Conservation (phyloP, 2,797 vertebrate genomes). For the Leptoclinus maculatus region DNA sequence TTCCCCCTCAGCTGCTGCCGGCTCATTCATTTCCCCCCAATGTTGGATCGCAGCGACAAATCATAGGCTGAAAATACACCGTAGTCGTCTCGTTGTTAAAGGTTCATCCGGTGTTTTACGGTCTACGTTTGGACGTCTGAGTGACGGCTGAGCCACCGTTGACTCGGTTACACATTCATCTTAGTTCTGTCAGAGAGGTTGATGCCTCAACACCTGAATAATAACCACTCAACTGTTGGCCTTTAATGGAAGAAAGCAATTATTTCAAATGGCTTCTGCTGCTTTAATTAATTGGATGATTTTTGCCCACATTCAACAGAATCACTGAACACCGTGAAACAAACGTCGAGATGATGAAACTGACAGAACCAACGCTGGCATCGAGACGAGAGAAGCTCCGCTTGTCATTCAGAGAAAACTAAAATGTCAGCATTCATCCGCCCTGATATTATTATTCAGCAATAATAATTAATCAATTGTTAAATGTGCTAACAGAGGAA, state of each 20-base stretch:
- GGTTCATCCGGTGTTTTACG: slow-evolving; percentile 46
- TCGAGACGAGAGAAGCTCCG: background rate
- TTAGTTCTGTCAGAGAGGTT: slow-evolving; percentile 26
- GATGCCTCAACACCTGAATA: slow-evolving; percentile 46
- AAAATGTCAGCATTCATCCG: slow-evolving; percentile 9
- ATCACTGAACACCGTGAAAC: slow-evolving; percentile 19
- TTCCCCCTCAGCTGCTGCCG: slow-evolving; percentile 54
- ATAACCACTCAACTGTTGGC: slow-evolving; percentile 39
- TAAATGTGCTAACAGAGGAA: background rate
- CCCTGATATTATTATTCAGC: slow-evolving; percentile 20
- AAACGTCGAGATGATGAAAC: slow-evolving; percentile 33
- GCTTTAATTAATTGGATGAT: slow-evolving; percentile 60
- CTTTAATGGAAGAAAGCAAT: slow-evolving; percentile 46
- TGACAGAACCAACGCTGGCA: background rate
- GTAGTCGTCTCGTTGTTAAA: slow-evolving; percentile 38
- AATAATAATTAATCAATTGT: background rate
- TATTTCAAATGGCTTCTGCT: slow-evolving; percentile 31
- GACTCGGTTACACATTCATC: slow-evolving; percentile 11
- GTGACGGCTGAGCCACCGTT: slow-evolving; percentile 12
- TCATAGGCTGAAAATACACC: slow-evolving; percentile 17
- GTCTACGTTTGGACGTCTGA: slow-evolving; percentile 21
- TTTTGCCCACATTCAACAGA: slow-evolving; percentile 48
- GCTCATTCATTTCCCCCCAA: slow-evolving; percentile 22
- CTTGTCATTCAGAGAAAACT: slow-evolving; percentile 15
- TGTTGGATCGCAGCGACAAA: slow-evolving; percentile 38